A percentile compares a stretch with the other conserved stretches of the same genome.
Evolutionary conservation across 1,140 invertebrate species (phyloP).

Genomic region (Camponotus floridanus): DNA sequence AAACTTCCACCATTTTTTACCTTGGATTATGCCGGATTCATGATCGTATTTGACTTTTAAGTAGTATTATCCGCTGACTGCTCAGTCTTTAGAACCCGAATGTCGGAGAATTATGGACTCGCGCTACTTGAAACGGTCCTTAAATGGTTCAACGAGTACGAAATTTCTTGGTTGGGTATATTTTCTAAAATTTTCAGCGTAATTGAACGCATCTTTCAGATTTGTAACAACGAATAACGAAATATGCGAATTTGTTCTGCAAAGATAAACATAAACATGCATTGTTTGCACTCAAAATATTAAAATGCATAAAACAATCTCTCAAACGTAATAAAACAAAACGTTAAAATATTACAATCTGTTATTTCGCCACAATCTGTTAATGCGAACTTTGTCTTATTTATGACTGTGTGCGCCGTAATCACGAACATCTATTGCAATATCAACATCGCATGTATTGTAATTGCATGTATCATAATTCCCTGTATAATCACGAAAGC

Average conservation of each 20-base stretch:
- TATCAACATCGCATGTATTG: background rate
- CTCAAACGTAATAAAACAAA: background rate
- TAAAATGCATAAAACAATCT: background rate
- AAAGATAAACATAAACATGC: background rate
- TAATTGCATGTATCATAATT: slow-evolving; percentile 44
- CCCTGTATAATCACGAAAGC: slow-evolving; percentile 42
- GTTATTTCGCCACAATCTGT: background rate
- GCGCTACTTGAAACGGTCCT: background rate
- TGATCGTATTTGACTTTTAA: slow-evolving; percentile 32
- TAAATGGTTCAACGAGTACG: background rate
- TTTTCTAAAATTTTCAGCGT: background rate
- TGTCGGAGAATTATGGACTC: background rate
- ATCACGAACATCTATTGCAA: slow-evolving; percentile 3
- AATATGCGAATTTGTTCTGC: background rate
- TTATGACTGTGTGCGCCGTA: background rate
- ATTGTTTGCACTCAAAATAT: background rate
- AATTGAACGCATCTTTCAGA: background rate
- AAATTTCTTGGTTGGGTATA: background rate
- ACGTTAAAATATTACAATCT: background rate
- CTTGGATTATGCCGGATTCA: background rate
- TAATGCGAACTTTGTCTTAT: slow-evolving; percentile 2
- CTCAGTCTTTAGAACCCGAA: background rate
- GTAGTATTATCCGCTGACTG: background rate
- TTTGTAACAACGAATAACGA: background rate
- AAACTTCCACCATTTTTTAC: slow-evolving; percentile 19